Evolutionary conservation across 2,888 invertebrate genomes (phyloP).

Genomic region (Drosophila engyochracea): DNA sequence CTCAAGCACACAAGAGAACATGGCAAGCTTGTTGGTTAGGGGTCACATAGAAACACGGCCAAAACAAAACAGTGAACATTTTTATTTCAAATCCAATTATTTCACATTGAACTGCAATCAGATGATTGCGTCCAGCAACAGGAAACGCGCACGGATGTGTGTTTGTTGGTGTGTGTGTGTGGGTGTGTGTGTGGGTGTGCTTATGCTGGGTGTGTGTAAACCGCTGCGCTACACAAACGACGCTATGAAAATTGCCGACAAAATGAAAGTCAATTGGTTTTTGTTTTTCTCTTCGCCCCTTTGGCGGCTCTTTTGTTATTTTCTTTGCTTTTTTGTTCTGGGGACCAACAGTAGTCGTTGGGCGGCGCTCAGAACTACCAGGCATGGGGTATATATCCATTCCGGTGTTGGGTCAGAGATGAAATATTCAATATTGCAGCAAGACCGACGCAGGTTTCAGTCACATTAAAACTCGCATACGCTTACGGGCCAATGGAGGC

Average conservation of each 20-base stretch:
- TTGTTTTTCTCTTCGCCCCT: conserved; percentile 30
- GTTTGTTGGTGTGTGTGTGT: conserved; percentile 7
- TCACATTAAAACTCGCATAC: conserved; percentile 62
- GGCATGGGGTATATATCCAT: conserved; percentile 34
- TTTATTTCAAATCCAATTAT: conserved; percentile 83
- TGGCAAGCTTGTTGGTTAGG: conserved; percentile 23
- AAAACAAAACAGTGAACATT: conserved; percentile 65
- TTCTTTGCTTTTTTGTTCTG: conserved; percentile 28
- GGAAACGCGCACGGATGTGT: conserved; percentile 46
- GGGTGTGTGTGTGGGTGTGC: not conserved
- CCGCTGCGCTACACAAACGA: conserved; percentile 50
- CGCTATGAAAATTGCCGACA: conserved; percentile 72
- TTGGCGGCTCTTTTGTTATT: conserved; percentile 12
- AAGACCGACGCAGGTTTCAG: conserved; percentile 58
- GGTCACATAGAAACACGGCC: conserved; percentile 32
- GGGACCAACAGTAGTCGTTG: conserved; percentile 28
- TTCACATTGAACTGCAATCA: conserved; percentile 82
- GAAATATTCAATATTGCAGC: conserved; percentile 77
- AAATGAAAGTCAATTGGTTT: conserved; percentile 79
- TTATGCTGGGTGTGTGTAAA: conserved; percentile 30
- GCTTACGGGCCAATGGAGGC: conserved; percentile 50
- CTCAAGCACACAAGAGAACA: not conserved
- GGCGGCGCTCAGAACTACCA: conserved; percentile 41
- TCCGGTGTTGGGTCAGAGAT: conserved; percentile 48
- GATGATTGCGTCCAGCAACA: conserved; percentile 80